These are phyloP conservation scores for Helostoma temminkii DNA, from an alignment of 2,797 vertebrate genomes.

Conservation along the genomic window DNA sequence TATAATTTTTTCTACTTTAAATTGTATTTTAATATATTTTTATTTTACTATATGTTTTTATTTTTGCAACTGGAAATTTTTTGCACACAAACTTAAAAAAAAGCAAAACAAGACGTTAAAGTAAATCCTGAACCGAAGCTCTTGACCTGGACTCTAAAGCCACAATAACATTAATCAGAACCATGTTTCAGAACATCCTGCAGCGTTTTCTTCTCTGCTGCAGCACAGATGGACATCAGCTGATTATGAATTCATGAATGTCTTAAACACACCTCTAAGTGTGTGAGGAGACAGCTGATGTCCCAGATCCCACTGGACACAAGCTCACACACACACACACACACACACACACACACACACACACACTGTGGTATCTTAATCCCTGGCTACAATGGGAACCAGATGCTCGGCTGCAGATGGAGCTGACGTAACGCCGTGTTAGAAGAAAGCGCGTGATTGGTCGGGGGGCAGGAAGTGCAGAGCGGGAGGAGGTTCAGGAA, in stretches of 20 bases:
- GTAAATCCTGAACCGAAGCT: no score
- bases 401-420: constrained; percentile 40
- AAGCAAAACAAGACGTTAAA: no score
- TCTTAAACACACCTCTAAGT: constrained; percentile 18
- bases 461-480: constrained; percentile 26
- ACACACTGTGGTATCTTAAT: constrained; percentile 26
- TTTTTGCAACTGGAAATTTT: no score
- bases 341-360: neutral
- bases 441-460: constrained; percentile 30
- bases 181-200: no score
- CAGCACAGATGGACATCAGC: no score
- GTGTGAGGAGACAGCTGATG: constrained; percentile 42
- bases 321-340: neutral
- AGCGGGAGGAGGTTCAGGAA: constrained; percentile 4
- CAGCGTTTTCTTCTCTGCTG: neutral
- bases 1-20: no score
- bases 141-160: no score
- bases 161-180: no score
- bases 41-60: no score
- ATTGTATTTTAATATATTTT: no score
- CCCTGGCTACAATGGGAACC: constrained; percentile 50
- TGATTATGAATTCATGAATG: no score
- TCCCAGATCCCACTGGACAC: constrained; percentile 29
- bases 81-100: no score
- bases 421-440: constrained; percentile 2